Conservation (phyloP, 2,888 invertebrate species). For the Plebejus argus region DNA sequence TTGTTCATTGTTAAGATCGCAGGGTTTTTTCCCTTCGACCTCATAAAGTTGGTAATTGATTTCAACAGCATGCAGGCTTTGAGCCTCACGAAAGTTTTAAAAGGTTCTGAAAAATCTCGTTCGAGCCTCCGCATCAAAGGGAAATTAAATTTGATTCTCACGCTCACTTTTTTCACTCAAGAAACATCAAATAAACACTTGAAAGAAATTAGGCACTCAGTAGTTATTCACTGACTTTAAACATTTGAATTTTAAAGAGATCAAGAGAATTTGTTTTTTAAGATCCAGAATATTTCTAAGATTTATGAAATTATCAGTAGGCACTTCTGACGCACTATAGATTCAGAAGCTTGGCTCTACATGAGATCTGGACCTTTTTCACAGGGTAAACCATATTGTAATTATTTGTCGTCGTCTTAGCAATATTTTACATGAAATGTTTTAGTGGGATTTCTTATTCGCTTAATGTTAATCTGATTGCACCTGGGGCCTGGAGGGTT, state of each 20-base stretch:
- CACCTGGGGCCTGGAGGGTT: too few species aligned
- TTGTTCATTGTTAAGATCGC: neutral
- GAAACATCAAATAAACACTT: neutral
- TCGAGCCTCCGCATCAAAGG: neutral
- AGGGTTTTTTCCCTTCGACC: neutral
- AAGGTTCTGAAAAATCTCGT: slow-evolving; percentile 17
- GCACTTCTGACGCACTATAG: too few species aligned
- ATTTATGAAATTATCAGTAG: neutral
- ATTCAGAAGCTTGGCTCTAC: too few species aligned
- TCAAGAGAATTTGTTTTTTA: neutral
- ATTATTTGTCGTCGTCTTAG: too few species aligned
- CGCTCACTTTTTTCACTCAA: neutral
- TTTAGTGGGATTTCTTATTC: too few species aligned
- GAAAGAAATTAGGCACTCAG: neutral
- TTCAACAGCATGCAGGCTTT: slow-evolving; percentile 3
- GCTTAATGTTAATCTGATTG: too few species aligned
- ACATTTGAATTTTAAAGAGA: neutral
- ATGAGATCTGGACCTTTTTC: too few species aligned
- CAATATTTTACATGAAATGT: too few species aligned
- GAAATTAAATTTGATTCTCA: neutral
- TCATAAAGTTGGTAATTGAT: slow-evolving; percentile 23
- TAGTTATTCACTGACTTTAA: neutral
- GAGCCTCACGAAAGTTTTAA: slow-evolving; percentile 13
- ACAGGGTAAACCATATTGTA: too few species aligned
- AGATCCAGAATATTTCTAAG: neutral